Base-by-base conservation (phyloP, 2,113 vertebrate species). In the Excalfactoria chinensis region DNA sequence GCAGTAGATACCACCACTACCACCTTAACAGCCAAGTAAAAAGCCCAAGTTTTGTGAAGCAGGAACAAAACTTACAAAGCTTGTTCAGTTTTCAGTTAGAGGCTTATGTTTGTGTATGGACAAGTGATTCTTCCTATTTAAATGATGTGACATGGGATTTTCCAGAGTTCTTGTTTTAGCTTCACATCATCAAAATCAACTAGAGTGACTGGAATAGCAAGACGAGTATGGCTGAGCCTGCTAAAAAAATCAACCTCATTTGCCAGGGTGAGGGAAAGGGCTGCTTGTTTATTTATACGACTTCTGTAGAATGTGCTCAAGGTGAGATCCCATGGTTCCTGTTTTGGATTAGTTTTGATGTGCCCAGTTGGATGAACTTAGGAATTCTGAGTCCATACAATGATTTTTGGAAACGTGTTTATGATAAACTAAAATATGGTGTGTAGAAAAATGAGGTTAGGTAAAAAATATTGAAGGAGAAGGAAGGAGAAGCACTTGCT, bases 111-210 rank as follows among this genome's bases (percentile, higher is more conserved):
- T 72, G 48, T 70, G 28, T 6, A 25, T 6, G 9, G 41, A 28
- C 48, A 73, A 63, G 46, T 70, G 34, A 83, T 80, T 80, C 37
- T 89, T 94, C 63, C 75, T 73, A 14, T 84, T 91, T 81, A 80
- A 64, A 49, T 55, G 18, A 30, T 11, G 44, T 55, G 11, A 64
- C 8, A 10, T 77, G 63, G 32, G 68, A 76, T 86, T 94, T 95
- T 93, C 64, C 60, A 70, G 14, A 91, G 51, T 43, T 55, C 82
- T 43, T 80, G 11, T 49, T 89, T 59, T 88, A 67, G 48, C 23
- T 87, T 89, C 22, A 3, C 62, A 3, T 41, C 58, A 40, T 76
- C 41, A 53, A 82, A 90, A 67, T 79, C 86, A 89, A 70, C 18
- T 66, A 49, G 59, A 32, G 19, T 67, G 37, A 59, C 37, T 68